A percentile compares a stretch with the other conserved stretches of the same genome.
These are phyloP conservation scores for Pocillopora meandrina DNA, from an alignment of 92 coral and sea anemone genomes.

Conservation along the genomic window DNA sequence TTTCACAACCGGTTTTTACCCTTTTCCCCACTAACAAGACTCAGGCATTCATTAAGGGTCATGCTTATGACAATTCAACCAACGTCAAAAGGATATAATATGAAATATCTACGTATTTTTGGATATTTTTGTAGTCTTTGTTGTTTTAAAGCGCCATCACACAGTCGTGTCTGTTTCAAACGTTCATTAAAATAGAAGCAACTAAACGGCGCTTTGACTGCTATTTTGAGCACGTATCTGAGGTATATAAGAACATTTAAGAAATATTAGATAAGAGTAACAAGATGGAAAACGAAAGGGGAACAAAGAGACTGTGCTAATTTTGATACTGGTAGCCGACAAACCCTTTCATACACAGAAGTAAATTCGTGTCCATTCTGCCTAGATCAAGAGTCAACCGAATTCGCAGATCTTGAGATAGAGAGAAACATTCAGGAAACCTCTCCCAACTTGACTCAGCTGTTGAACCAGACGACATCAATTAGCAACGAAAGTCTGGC, in stretches of 20 bases:
- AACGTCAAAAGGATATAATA: neutral
- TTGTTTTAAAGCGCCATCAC: neutral
- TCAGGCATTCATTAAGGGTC: neutral
- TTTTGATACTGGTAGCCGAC: neutral
- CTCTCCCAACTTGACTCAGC: constrained; percentile 15
- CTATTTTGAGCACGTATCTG: neutral
- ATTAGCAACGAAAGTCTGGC: neutral
- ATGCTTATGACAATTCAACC: neutral
- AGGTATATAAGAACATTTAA: neutral
- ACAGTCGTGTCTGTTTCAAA: constrained; percentile 5
- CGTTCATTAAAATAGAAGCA: neutral
- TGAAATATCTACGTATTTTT: neutral
- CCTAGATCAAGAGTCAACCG: constrained; percentile 16
- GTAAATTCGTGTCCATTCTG: neutral
- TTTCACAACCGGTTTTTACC: neutral
- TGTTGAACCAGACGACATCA: constrained; percentile 1
- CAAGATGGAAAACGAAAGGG: neutral
- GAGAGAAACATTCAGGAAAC: constrained; percentile 9
- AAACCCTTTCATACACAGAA: neutral
- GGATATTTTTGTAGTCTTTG: neutral
- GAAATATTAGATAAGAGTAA: neutral
- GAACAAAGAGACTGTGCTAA: neutral
- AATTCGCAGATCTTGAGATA: neutral
- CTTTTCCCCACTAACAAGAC: neutral
- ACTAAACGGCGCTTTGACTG: neutral